Evolutionary conservation across 2,797 vertebrate species (phyloP).

Genomic region (Pseudotriccus pelzelni): DNA sequence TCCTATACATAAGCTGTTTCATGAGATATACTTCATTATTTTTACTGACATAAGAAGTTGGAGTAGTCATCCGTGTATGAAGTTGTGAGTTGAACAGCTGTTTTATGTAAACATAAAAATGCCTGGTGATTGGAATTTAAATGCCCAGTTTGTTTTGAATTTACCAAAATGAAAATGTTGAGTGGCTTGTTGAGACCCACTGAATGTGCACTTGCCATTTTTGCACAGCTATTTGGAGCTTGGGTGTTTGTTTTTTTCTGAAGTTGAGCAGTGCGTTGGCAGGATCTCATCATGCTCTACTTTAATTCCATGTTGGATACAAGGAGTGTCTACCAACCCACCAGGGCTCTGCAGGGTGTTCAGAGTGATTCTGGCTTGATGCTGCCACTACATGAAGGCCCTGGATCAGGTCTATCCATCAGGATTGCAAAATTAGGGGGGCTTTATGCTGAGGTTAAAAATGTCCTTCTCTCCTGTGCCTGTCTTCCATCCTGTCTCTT

Average conservation of each 20-base stretch:
- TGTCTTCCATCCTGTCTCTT: background rate
- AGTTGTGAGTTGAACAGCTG: background rate
- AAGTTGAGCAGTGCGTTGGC: background rate
- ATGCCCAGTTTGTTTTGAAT: background rate
- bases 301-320: background rate
- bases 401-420: background rate
- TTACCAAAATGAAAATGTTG: background rate
- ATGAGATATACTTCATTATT: background rate
- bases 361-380: accelerated
- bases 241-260: background rate
- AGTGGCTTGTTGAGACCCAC: background rate
- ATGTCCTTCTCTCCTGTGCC: background rate
- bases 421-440: background rate
- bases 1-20: background rate
- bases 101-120: background rate
- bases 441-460: background rate
- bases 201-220: background rate
- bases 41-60: background rate
- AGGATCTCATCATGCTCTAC: background rate
- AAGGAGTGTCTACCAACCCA: background rate
- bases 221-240: background rate
- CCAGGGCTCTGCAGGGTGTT: background rate
- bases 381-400: background rate
- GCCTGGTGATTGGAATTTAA: background rate
- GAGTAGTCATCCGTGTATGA: background rate